Evolutionary conservation across 2,797 vertebrate species (phyloP), one percentile per base, ranked within the genome.

Genomic region (Leontocebus nigricollis): DNA sequence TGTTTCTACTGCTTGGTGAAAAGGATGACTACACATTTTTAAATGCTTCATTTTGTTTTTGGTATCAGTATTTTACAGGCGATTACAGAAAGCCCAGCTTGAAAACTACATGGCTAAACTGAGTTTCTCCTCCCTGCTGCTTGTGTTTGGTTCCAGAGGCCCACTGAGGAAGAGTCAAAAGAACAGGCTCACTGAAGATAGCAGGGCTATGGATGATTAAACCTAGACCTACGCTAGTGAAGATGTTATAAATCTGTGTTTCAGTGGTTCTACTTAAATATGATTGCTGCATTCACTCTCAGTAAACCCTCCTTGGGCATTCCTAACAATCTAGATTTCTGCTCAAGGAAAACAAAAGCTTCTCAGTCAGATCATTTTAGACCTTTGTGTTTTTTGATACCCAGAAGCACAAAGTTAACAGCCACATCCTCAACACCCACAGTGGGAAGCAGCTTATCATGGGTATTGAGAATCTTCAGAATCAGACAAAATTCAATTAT

Each of bases 31-130:
- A 70, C 27, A 82, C 19, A 72, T 44, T 96, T 92, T 83, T 41
- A 12, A 80, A 57, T n/a, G 12, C 39, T n/a, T 90, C 39, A 70
- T 72, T 95, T 86, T 93, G n/a, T 24, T 76, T 93, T 92, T 24
- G 30, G 59, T 76, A 70, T 93, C n/a, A 59, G 2, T 67, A 67
- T 81, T 72, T 67, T 7, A 48, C 39, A 20, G 24, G 36, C n/a
- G 59, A 77, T 67, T 46, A 57, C 55, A 85, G 59, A 84, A 91
- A 52, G 15, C 67, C 46, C 39, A 19, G n/a, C 24, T 10, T 76
- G 77, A 61, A 91, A 50, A 89, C 17, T 1, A 17, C 30, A 27
- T 0, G 0, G 48, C 30, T 41, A 39, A 89, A 41, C 17, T 59
- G 57, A 76, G 15, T 50, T 90, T 84, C 41, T 50, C 19, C 17